phyloP scores from a whole-genome alignment of 1,140 invertebrate genomes.

The Dicyema japonicum region DNA sequence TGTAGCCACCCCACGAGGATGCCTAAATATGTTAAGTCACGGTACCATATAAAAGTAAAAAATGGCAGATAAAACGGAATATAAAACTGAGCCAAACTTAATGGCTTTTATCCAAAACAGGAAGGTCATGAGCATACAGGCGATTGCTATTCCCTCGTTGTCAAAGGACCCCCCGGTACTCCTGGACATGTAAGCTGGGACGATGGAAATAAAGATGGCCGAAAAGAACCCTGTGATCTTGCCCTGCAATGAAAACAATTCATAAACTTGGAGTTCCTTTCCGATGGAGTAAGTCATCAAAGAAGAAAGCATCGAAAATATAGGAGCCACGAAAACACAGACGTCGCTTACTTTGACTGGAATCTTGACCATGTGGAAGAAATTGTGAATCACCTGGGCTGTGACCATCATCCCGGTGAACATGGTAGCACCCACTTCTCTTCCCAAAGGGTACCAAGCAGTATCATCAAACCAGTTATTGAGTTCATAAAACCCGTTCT shows the following conservation, averaged over 20 bases:
- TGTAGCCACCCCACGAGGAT: slow-evolving; percentile 87
- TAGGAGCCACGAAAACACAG: slow-evolving; percentile 75
- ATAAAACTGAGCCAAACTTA: slow-evolving; percentile 65
- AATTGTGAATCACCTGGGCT: slow-evolving; percentile 53
- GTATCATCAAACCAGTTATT: slow-evolving; percentile 96
- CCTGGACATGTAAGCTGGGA: slow-evolving; percentile 74
- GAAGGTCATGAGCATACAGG: slow-evolving; percentile 85
- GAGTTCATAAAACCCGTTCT: slow-evolving; percentile 83
- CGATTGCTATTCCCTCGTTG: slow-evolving; percentile 92
- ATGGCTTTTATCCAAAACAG: slow-evolving; percentile 88
- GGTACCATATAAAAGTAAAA: slow-evolving; percentile 90
- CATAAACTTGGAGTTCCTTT: slow-evolving; percentile 51
- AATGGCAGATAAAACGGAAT: slow-evolving; percentile 50
- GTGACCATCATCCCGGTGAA: slow-evolving; percentile 86
- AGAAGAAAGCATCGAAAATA: slow-evolving; percentile 76
- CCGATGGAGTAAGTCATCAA: slow-evolving; percentile 73
- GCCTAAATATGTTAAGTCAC: slow-evolving; percentile 29
- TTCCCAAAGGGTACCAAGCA: slow-evolving; percentile 81
- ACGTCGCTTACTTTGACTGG: slow-evolving; percentile 82
- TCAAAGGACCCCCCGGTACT: slow-evolving; percentile 89
- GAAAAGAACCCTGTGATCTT: background rate
- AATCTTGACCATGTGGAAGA: slow-evolving; percentile 55
- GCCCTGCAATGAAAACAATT: slow-evolving; percentile 1
- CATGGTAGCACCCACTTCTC: slow-evolving; percentile 69
- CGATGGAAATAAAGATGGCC: slow-evolving; percentile 11